Base-by-base conservation (phyloP, 2,113 vertebrate species). In the Pelobates fuscus region DNA sequence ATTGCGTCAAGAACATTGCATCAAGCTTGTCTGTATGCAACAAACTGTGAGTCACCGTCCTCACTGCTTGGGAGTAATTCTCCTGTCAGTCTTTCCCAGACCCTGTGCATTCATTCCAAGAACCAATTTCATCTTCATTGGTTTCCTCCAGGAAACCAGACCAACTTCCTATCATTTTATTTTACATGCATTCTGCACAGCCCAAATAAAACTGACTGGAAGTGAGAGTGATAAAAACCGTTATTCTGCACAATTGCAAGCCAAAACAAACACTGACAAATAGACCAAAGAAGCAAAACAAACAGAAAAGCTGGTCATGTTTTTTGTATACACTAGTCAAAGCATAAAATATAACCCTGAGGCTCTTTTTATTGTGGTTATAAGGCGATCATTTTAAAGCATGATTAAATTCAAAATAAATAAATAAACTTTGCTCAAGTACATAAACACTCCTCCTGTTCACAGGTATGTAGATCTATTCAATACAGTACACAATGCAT, bases 91-190 rank as follows among this genome's bases (percentile, higher is more conserved):
- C 82, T 86, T 90, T 90, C 88, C 89, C 88, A 91, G 85, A 90
- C 86, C 85, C 70, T 81, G 76, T 83, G 86, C 80, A 82, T 81
- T 88, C 85, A 86, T 87, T 90, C 87, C 87, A 92, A 91, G 86
- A 89, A 88, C 80, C 86, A 88, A 89, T 91, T 91, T 87, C 87
- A 89, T 89, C 88, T 90, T 84, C 88, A 86, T 81, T 83, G 88
- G 84, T 85, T 92, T 93, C 88, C 89, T 92, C 82, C 79, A 92
- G 91, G 91, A 93, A 93, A 91, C 87, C 85, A 91, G 86, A 89
- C 81, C 82, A 90, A 83, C 88, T 91, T 91, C 90, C 90, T 89
- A 90, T 89, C 89, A 90, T 90, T 92, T 91, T 88, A 88, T 90
- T 92, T 91, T 90, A 84, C 86, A 89, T 89, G 84, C 84, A 85